Evolutionary conservation across 2,113 vertebrate genomes (phyloP), one percentile per base, ranked within the genome.

Genomic region (Vanacampus margaritifer): DNA sequence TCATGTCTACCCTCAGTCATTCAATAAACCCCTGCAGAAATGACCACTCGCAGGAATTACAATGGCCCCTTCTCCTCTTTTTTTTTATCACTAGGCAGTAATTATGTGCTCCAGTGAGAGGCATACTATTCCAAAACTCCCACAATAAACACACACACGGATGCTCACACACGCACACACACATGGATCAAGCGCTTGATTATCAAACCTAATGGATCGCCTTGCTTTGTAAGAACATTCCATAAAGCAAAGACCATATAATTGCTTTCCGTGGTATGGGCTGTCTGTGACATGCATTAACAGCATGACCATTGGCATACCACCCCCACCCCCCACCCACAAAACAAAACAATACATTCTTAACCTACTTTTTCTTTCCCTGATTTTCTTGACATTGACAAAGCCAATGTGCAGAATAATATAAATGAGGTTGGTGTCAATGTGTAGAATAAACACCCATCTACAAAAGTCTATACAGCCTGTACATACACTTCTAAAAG

Each of bases 11-110:
- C 70, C 59, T 69, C 14, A 17, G 69, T 72, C 76, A 71, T 65
- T 84, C 78, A 79, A 70, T 85, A 78, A 83, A 59, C 54, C 72
- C 69, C 6, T 11, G 23, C 45, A 67, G 60, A 84, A 78, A 79
- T 70, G 67, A 59, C 48, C 2, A 79, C 54, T 75, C 64, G 70
- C 59, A 67, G 45, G 50, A 57, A 72, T 69, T 73, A 84, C 74
- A 79, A 79, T 77, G 59, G 61, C 65, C 72, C 74, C 72, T 73
- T 76, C 72, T 81, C 69, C 68, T 79, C 73, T 84, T 58, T 89
- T 83, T 84, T 58, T 89, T 83, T 82, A 86, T 85, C 79, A 86
- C 73, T 81, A 83, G 74, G 67, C 78, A 71, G 73, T 79, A 87
- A 86, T 87, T 79, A 85, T 72, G 73, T 86, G 79, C 85, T 88